A percentile compares a stretch with the other conserved stretches of the same genome.
phyloP scores from a whole-genome alignment of 2,797 vertebrate genomes.

The Glyptemys insculpta region DNA sequence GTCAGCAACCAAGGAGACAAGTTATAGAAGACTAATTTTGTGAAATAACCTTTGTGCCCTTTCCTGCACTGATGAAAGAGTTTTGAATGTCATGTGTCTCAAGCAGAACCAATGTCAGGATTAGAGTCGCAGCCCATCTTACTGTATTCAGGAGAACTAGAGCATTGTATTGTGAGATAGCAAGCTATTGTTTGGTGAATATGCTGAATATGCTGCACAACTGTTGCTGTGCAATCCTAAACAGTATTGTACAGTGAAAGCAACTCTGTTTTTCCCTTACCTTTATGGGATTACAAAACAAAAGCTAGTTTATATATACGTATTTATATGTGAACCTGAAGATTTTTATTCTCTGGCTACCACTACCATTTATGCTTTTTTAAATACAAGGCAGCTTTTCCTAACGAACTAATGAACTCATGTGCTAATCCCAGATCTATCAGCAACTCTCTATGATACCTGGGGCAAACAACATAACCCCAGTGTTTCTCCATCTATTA shows the following conservation, averaged over 20 bases:
- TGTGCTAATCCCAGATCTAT: neutral
- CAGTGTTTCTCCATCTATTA: neutral
- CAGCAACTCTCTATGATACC: rapidly evolving
- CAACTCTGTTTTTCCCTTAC: rapidly evolving
- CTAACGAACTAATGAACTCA: neutral
- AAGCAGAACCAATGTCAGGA: neutral
- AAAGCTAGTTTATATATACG: rapidly evolving
- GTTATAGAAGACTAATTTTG: neutral
- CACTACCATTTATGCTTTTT: neutral
- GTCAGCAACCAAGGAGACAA: neutral
- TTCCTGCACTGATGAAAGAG: neutral
- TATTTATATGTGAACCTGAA: rapidly evolving
- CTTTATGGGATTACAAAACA: neutral
- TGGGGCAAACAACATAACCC: neutral
- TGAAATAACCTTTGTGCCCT: neutral
- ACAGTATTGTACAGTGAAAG: neutral
- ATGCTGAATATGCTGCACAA: neutral
- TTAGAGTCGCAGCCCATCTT: neutral
- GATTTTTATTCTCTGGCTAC: neutral
- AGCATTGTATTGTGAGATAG: neutral
- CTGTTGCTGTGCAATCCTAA: rapidly evolving
- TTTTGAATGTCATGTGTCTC: neutral
- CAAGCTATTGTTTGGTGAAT: neutral
- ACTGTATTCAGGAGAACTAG: neutral
- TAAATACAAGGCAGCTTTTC: too few species aligned